Evolutionary conservation across 1,140 invertebrate genomes (phyloP).

Genomic region (Brachionus paranguensis): DNA sequence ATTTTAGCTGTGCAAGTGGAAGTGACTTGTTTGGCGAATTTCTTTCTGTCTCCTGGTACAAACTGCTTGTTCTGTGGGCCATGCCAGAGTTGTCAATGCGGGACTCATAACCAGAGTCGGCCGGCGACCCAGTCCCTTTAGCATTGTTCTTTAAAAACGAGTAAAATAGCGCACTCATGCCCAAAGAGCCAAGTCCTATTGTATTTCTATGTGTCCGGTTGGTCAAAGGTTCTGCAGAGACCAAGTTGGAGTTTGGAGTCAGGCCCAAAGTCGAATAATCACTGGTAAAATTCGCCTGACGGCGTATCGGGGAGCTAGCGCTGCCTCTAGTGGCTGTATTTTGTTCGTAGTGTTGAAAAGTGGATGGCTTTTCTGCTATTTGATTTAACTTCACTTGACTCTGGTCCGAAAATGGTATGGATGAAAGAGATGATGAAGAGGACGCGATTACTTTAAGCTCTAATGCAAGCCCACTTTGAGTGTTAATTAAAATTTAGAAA

Average conservation of each 20-base stretch:
- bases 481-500: neutral
- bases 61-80: neutral
- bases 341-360: neutral
- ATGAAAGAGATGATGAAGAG: neutral
- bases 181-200: neutral
- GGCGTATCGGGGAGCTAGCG: neutral
- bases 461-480: neutral
- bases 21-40: neutral
- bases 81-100: neutral
- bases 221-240: neutral
- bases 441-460: constrained; percentile 14
- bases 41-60: neutral
- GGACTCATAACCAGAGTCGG: neutral
- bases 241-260: neutral
- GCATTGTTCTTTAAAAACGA: constrained; percentile 18
- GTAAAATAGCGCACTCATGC: constrained; percentile 11
- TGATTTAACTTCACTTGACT: neutral
- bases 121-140: neutral
- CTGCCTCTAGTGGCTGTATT: neutral
- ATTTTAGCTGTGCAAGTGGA: neutral
- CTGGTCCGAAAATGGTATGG: neutral
- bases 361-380: neutral
- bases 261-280: neutral
- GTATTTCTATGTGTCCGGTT: neutral
- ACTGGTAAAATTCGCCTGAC: neutral